Evolutionary conservation across 2,113 vertebrate genomes (phyloP).

Genomic region (Brienomyrus longianalis): DNA sequence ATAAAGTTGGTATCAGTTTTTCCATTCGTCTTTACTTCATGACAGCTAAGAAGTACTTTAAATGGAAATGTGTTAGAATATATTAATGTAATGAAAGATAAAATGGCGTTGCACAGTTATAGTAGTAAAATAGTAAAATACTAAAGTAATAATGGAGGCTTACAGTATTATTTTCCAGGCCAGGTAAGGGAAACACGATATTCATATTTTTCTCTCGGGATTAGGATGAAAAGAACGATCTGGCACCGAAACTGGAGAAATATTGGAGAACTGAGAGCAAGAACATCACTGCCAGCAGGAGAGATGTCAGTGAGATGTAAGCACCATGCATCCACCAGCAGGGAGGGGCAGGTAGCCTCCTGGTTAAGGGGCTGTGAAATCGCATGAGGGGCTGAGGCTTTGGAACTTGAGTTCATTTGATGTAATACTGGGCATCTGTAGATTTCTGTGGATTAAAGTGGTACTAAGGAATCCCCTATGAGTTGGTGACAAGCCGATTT

Average conservation of each 20-base stretch:
- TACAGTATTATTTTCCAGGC: background rate
- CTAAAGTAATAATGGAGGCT: background rate
- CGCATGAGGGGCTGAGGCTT: background rate
- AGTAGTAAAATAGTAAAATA: background rate
- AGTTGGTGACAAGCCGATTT: background rate
- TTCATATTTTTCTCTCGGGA: background rate
- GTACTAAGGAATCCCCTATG: background rate
- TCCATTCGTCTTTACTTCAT: background rate
- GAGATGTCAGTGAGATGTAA: conserved; percentile 79
- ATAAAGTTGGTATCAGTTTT: background rate
- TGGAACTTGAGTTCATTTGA: too few species aligned
- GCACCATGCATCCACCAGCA: background rate
- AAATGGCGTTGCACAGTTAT: background rate
- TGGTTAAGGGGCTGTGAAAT: background rate
- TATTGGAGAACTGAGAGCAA: conserved; percentile 71
- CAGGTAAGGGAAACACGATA: background rate
- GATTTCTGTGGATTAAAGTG: background rate
- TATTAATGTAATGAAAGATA: background rate
- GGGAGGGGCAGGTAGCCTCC: background rate
- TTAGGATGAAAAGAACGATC: conserved; percentile 76
- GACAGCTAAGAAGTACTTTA: background rate
- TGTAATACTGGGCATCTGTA: background rate
- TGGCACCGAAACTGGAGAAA: conserved; percentile 76
- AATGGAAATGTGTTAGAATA: background rate
- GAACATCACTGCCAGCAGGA: conserved; percentile 64